Base-by-base conservation (phyloP, 92 coral and sea anemone species). In the Phenganax subtilis region DNA sequence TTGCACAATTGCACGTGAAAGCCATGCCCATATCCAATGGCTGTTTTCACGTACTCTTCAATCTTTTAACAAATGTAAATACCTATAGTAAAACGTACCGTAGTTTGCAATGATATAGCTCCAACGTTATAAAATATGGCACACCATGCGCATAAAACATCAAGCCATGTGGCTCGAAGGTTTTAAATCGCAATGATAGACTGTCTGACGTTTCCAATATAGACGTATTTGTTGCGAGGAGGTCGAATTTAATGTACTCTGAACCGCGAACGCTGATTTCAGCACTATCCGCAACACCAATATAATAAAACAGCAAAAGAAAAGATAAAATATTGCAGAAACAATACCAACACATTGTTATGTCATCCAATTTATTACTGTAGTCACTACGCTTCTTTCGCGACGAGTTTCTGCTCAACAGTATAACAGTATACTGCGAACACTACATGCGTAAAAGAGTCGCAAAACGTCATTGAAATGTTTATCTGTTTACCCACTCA, bases 101-200 rank as follows among this genome's bases (percentile, higher is more conserved):
- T 15, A 93, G 66, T 73, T 84, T 87, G 52, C 98, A 91, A 12
- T 93, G 97, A 63, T 91, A 73, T n/a, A 93, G 86, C 57, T 93
- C 98, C 37, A 93, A 76, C n/a, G 92, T 83, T n/a, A 93, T 66
- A 31, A 85, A 93, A 60, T 93, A 91, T 8, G 97, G 94, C 61
- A 87, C 88, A 0, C 98, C 98, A 72, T 90, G 87, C 61, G 93
- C 89, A 75, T 93, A 85, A n/a, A 90, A 27, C 11, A 93, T 73
- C 28, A 93, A 76, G 20, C 98, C 98, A n/a, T 88, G 83, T 1
- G 93, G 93, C 20, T 89, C 84, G 17, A 93, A 81, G 15, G 98
- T 91, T 80, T 91, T 93, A 72, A 93, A 93, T 67, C 86, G 81
- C 67, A 93, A 72, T 25, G 65, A 54, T 28, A 76, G 70, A 12